Evolutionary conservation across 2,888 invertebrate genomes (phyloP), one percentile per base, ranked within the genome.

Genomic region (Mayetiola destructor): DNA sequence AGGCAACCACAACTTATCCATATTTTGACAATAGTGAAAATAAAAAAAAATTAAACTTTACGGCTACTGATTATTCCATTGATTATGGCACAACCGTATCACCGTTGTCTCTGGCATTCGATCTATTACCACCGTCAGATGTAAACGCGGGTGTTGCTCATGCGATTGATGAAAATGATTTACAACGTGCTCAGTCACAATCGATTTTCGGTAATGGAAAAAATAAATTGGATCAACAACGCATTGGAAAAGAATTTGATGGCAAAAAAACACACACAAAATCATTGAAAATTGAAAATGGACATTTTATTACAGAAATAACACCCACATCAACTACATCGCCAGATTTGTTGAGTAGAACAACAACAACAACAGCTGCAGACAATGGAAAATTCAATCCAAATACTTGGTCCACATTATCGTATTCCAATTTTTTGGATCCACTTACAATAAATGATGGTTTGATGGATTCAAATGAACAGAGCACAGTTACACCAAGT

Each of bases 401-500:
- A 59, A 67, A 71, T 60, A 75, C 75, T 35, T 76, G 76, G 76
- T 69, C 73, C 1, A 69, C 72, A 0, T 73, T 75, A 3, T 73
- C 76, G 57, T 82, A 81, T 54, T 82, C 85, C 0, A 78, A 82
- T 10, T 78, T 78, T 60, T 71, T 85, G 8, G 84, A 87, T 67
- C 87, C 88, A 0, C 75, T 81, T 30, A 80, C 80, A 23, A 77
- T 87, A 16, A 88, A 88, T 64, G 81, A 84, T 59, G 82, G 79
- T 0, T 65, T 84, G 9, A 73, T 73, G 63, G 74, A 76, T 60
- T 64, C 69, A 10, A 66, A 64, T 36, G 70, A 69, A 12, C 61
- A 59, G 32, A 64, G 62, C 16, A 66, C 65, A 8, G 64, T 65
- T 8, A 68, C 67, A 3, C 56, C 62, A 2, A 75, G 73, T 59